These are phyloP conservation scores for Catostylus mosaicus DNA, from an alignment of 30 jellyfish, hydroid and myxozoan genomes.

Conservation along the genomic window DNA sequence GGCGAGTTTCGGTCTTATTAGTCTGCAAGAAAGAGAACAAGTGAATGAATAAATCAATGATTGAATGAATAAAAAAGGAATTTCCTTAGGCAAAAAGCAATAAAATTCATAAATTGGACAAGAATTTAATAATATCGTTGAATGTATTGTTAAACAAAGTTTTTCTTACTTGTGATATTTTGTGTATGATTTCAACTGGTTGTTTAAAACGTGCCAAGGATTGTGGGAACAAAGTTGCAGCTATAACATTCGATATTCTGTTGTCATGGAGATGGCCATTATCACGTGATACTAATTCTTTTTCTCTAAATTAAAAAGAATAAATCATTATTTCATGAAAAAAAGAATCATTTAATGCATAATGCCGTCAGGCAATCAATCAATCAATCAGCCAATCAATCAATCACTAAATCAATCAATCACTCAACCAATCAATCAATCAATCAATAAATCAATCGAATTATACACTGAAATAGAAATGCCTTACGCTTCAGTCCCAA, in stretches of 20 bases:
- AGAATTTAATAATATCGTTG: background rate
- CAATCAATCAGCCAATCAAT: background rate
- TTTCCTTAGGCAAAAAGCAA: background rate
- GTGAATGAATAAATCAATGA: background rate
- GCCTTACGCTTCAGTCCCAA: constrained; percentile 49
- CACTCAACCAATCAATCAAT: background rate
- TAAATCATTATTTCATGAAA: background rate
- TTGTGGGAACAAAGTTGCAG: constrained; percentile 68
- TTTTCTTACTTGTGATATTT: constrained; percentile 13
- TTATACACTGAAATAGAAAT: background rate
- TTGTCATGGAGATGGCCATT: background rate
- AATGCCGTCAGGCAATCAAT: background rate
- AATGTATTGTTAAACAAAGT: background rate
- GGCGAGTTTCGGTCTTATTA: constrained; percentile 26
- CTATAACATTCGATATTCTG: constrained; percentile 50
- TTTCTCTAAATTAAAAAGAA: constrained; percentile 20
- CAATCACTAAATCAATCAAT: background rate
- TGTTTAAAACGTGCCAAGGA: constrained; percentile 22
- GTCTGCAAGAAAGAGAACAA: background rate
- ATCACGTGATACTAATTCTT: background rate
- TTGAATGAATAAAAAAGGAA: background rate
- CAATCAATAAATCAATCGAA: background rate
- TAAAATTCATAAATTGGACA: too few relatives aligned
- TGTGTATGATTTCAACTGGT: constrained; percentile 71
- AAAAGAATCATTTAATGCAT: background rate